Conservation (phyloP, 2,888 invertebrate genomes). For the Hyposoter didymator region DNA sequence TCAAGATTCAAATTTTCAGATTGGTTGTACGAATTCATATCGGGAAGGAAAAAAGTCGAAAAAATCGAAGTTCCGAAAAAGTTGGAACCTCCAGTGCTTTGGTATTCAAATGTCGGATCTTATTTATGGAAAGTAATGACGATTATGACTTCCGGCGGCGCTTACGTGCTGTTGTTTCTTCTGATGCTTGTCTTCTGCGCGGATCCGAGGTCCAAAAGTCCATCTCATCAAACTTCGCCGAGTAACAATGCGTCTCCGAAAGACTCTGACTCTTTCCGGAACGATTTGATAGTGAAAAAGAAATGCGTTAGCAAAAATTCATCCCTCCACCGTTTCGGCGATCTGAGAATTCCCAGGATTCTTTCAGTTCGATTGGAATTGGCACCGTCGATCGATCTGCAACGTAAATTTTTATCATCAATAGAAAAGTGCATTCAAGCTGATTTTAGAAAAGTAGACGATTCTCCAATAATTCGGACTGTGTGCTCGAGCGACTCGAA, state of each 20-base stretch:
- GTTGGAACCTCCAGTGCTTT: slow-evolving; percentile 26
- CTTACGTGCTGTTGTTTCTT: slow-evolving; percentile 51
- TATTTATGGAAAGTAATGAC: slow-evolving; percentile 51
- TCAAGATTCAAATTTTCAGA: slow-evolving; percentile 27
- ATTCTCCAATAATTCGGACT: background rate
- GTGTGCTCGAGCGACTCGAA: background rate
- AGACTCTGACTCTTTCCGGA: background rate
- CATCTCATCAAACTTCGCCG: background rate
- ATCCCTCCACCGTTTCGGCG: background rate
- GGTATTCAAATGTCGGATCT: slow-evolving; percentile 50
- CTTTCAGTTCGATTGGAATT: slow-evolving; percentile 43
- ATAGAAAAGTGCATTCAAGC: slow-evolving; percentile 31
- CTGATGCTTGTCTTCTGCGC: slow-evolving; percentile 60
- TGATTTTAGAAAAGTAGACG: slow-evolving; percentile 26
- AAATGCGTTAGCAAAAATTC: slow-evolving; percentile 24
- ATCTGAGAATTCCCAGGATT: background rate
- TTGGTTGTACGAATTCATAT: slow-evolving; percentile 59
- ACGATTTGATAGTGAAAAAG: slow-evolving; percentile 29
- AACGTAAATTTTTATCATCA: slow-evolving; percentile 40
- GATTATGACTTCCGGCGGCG: slow-evolving; percentile 52
- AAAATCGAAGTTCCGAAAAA: slow-evolving; percentile 44
- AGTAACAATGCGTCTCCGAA: background rate
- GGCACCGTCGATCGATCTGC: slow-evolving; percentile 38
- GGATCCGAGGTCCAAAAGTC: slow-evolving; percentile 51
- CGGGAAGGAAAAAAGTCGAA: slow-evolving; percentile 55